phyloP scores from a whole-genome alignment of 2,888 invertebrate species.

The Drosophila kuntzei region DNA sequence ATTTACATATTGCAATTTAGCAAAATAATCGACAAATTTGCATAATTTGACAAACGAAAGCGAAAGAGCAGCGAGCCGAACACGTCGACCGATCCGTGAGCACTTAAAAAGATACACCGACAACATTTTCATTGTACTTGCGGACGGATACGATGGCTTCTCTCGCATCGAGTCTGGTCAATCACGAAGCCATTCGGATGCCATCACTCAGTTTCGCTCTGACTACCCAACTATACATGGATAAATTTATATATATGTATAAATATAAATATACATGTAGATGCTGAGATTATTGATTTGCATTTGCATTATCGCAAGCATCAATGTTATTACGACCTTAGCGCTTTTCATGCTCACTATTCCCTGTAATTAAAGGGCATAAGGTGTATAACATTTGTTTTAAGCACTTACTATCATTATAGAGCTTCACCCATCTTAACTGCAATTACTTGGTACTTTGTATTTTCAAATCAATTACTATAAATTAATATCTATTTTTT shows the following conservation, averaged over 20 bases:
- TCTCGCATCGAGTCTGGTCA: conserved; percentile 7
- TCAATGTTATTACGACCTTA: conserved; percentile 1
- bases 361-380: background rate
- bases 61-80: conserved; percentile 11
- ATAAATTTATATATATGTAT: background rate
- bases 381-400: background rate
- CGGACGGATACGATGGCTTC: conserved; percentile 10
- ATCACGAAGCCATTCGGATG: conserved; percentile 28
- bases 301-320: conserved; percentile 21
- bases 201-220: conserved; percentile 4
- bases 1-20: conserved; percentile 18
- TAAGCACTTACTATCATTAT: background rate
- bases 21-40: conserved; percentile 12
- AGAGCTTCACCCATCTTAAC: background rate
- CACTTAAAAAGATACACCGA: conserved; percentile 24
- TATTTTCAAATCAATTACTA: too few species aligned
- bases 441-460: background rate
- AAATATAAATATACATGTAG: background rate
- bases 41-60: conserved; percentile 31
- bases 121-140: conserved; percentile 13
- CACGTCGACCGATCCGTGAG: conserved; percentile 31
- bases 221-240: background rate
- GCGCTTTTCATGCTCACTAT: conserved; percentile 5
- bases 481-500: background rate
- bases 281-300: conserved; percentile 31